These are phyloP conservation scores for Caenorhabditis sinica DNA, from an alignment of 2,888 invertebrate species.

Conservation along the genomic window DNA sequence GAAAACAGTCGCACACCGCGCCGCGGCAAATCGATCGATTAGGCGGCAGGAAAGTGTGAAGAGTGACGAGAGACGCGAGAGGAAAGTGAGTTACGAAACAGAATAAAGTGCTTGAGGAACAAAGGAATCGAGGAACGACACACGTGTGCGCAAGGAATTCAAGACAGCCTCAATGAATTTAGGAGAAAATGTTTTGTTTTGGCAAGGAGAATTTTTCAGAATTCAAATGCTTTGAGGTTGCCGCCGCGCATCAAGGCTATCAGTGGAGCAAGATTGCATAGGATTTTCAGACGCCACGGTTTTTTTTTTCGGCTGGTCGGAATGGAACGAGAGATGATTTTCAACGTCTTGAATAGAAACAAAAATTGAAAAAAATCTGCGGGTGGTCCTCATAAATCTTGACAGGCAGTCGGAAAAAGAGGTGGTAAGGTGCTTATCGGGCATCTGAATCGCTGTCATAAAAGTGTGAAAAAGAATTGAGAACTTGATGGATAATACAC, in stretches of 20 bases:
- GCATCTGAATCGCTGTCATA: slow-evolving; percentile 25
- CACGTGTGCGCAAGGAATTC: slow-evolving; percentile 2
- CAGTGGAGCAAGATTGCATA: slow-evolving; percentile 36
- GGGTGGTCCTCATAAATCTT: slow-evolving; percentile 53
- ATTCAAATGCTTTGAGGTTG: slow-evolving; percentile 29
- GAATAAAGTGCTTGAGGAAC: slow-evolving; percentile 1
- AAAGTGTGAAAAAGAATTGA: slow-evolving; percentile 31
- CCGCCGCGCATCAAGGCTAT: slow-evolving; percentile 31
- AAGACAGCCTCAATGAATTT: not conserved
- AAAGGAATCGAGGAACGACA: slow-evolving; percentile 21
- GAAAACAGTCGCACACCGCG: slow-evolving; percentile 41
- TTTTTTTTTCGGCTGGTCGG: not conserved
- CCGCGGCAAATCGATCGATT: slow-evolving; percentile 56
- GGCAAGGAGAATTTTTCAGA: not conserved
- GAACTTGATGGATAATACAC: not conserved
- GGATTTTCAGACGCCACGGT: not conserved
- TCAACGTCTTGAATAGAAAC: not conserved
- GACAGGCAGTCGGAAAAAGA: slow-evolving; percentile 20
- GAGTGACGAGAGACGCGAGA: slow-evolving; percentile 54
- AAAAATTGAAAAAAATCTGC: not conserved
- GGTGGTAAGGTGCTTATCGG: slow-evolving; percentile 38
- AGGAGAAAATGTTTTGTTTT: not conserved
- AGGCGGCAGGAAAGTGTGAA: slow-evolving; percentile 44
- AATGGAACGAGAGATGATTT: no score
- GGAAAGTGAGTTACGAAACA: slow-evolving; percentile 46